Conservation (phyloP, 1,140 invertebrate species). For the Paralvinella palmiformis region DNA sequence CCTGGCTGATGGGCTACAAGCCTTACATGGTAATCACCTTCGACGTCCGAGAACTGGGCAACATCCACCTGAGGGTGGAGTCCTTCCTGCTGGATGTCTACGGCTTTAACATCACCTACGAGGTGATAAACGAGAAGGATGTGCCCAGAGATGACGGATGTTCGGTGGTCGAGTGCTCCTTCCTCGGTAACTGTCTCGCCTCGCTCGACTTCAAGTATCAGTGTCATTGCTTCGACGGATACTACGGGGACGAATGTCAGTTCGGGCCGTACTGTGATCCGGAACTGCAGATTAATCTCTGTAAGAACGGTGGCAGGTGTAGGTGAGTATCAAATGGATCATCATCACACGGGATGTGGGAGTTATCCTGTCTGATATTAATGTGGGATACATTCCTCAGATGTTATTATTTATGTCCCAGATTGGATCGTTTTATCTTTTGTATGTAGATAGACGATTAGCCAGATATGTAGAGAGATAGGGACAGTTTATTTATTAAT, state of each 20-base stretch:
- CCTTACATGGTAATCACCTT: slow-evolving; percentile 75
- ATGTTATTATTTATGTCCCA: no score
- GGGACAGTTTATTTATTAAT: no score
- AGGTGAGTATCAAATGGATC: not conserved
- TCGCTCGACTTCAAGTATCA: slow-evolving; percentile 56
- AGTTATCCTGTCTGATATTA: no score
- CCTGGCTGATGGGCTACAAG: slow-evolving; percentile 57
- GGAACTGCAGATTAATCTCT: slow-evolving; percentile 32
- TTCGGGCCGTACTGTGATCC: slow-evolving; percentile 49
- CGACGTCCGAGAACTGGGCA: slow-evolving; percentile 64
- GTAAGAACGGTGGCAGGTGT: slow-evolving; percentile 26
- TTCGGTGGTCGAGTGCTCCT: slow-evolving; percentile 71
- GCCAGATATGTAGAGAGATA: no score
- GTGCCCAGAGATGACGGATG: slow-evolving; percentile 60
- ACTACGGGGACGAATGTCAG: slow-evolving; percentile 47
- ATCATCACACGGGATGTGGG: no score
- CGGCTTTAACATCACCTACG: slow-evolving; percentile 89
- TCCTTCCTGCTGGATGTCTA: slow-evolving; percentile 75
- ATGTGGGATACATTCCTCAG: no score
- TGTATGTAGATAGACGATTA: no score
- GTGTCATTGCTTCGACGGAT: slow-evolving; percentile 49
- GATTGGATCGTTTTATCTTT: no score
- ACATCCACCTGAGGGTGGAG: slow-evolving; percentile 74
- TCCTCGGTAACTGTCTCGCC: slow-evolving; percentile 74
- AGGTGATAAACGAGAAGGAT: slow-evolving; percentile 56